Conservation (phyloP, 2,888 invertebrate genomes). For the Hirudinaria manillensis region DNA sequence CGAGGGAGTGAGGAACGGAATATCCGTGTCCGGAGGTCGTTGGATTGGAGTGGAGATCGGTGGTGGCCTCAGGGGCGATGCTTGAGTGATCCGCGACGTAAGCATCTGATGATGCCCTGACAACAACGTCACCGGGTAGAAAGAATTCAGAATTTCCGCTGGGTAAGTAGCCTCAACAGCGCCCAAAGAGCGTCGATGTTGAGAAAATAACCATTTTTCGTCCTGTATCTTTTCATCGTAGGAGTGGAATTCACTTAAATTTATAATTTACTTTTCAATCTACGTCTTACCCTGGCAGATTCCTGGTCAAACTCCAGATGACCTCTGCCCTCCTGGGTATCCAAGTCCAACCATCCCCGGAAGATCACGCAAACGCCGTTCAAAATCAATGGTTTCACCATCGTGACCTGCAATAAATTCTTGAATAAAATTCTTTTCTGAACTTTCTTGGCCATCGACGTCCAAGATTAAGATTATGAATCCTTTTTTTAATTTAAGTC, state of each 20-base stretch:
- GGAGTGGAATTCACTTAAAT: not conserved
- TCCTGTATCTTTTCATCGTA: not conserved
- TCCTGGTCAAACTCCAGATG: constrained; percentile 88
- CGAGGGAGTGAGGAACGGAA: too few relatives aligned
- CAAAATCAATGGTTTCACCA: constrained; percentile 71
- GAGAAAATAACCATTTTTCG: not conserved
- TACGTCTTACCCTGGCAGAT: constrained; percentile 41
- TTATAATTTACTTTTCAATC: not conserved
- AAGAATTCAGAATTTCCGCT: too few relatives aligned
- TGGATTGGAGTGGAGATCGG: too few relatives aligned
- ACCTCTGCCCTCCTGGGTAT: constrained; percentile 85
- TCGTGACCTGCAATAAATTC: not conserved
- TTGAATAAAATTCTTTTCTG: too few relatives aligned
- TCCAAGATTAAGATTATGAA: not conserved
- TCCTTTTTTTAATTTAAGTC: too few relatives aligned
- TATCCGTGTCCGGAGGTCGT: too few relatives aligned
- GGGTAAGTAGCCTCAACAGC: too few relatives aligned
- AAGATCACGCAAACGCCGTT: constrained; percentile 95
- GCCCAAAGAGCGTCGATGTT: not conserved
- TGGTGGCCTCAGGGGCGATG: too few relatives aligned
- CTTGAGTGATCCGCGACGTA: too few relatives aligned
- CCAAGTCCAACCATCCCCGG: constrained; percentile 87
- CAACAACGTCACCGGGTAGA: too few relatives aligned
- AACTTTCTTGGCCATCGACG: too few relatives aligned
- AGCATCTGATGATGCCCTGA: too few relatives aligned